Evolutionary conservation across 2,113 vertebrate genomes (phyloP).

Genomic region (Cynopterus brachyotis): DNA sequence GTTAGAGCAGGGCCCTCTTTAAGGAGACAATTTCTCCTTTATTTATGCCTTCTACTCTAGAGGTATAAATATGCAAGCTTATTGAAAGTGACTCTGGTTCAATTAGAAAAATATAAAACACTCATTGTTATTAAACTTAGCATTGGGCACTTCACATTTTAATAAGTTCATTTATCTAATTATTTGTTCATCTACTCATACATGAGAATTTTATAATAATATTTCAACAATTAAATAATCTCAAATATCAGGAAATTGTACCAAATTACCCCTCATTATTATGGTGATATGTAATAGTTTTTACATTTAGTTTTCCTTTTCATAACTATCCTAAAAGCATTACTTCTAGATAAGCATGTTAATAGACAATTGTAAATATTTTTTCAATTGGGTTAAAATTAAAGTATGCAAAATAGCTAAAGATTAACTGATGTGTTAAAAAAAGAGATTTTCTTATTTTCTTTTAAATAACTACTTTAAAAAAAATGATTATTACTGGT

Average conservation of each 20-base stretch:
- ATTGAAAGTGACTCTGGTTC: neutral
- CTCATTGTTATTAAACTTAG: neutral
- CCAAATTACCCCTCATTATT: neutral
- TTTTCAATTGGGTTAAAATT: neutral
- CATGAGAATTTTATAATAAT: neutral
- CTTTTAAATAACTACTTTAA: conserved; percentile 16
- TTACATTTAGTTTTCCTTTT: neutral
- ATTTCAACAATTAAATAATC: neutral
- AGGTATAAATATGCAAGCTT: neutral
- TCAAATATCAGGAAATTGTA: neutral
- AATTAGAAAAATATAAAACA: neutral
- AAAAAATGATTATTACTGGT: conserved; percentile 14
- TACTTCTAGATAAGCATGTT: neutral
- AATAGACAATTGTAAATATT: neutral
- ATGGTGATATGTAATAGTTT: neutral
- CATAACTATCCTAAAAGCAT: neutral
- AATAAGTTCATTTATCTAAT: neutral
- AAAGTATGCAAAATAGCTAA: neutral
- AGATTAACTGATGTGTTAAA: neutral
- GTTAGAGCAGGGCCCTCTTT: neutral
- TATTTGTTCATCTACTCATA: neutral
- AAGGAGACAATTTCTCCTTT: neutral
- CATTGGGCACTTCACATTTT: neutral
- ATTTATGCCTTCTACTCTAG: neutral
- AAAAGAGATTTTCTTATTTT: conserved; percentile 17